phyloP scores from a whole-genome alignment of 2,797 vertebrate species.

The Pangasius larnaudii region DNA sequence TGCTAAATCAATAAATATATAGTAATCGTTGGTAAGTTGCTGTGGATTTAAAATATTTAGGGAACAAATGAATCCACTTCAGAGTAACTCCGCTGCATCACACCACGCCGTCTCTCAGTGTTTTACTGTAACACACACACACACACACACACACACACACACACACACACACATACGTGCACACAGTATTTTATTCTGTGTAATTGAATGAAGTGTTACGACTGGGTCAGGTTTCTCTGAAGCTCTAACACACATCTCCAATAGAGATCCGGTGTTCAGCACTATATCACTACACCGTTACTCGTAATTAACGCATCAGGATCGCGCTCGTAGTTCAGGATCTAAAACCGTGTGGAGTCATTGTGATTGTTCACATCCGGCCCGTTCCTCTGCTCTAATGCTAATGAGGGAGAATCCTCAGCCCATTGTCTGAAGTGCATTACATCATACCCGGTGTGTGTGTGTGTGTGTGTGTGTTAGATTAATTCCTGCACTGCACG shows the following conservation, averaged over 20 bases:
- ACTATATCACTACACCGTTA: neutral
- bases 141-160: conserved; percentile 1
- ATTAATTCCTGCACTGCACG: conserved; percentile 17
- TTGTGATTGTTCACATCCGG: neutral
- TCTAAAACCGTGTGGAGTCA: neutral
- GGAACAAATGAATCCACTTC: neutral
- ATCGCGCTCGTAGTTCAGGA: neutral
- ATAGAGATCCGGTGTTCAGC: neutral
- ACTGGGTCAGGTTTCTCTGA: neutral
- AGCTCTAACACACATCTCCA: neutral
- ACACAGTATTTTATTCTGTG: neutral
- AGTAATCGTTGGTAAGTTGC: too few species aligned
- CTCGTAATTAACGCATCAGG: neutral
- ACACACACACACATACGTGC: neutral
- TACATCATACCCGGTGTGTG: conserved; percentile 80
- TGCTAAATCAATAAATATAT: neutral
- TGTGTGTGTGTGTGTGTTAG: conserved; percentile 35
- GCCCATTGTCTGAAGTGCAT: conserved; percentile 96
- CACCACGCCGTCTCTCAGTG: neutral
- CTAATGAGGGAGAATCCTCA: conserved; percentile 84
- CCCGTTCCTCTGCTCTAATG: conserved; percentile 60
- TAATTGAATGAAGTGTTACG: neutral
- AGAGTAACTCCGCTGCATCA: neutral
- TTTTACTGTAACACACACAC: neutral
- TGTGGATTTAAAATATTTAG: neutral